Evolutionary conservation across 2,888 invertebrate genomes (phyloP), one percentile per base, ranked within the genome.

Genomic region (Protophormia terraenovae): DNA sequence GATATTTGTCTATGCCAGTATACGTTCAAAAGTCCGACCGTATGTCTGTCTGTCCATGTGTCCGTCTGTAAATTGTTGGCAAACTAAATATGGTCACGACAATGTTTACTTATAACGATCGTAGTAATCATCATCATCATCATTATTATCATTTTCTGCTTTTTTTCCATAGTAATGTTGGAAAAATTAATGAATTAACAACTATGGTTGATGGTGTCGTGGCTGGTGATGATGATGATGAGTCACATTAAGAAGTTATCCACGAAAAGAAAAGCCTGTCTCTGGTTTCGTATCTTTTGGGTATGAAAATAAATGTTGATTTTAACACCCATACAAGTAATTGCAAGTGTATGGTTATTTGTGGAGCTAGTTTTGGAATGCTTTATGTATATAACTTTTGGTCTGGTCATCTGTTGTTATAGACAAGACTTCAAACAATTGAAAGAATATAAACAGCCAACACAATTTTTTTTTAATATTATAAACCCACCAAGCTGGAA

Each of bases 301-400:
- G 19, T 35, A 45, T 8, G 55, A 76, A 67, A 67, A 72, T 82
- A 85, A 79, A 82, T 85, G 85, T 82, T 85, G 78, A 66, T 79
- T 82, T 85, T 85, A 82, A 85, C 85, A 85, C 85, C 85, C 81
- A 82, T 66, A 85, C 85, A 82, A 82, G 85, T 82, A 85, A 82
- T 85, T 82, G 85, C 69, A n/a, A 69, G 64, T 58, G 55, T 14
- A 41, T n/a, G 29, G 3, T 27, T 45, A 19, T 47, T 5, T 29
- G 64, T 66, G 53, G 55, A 69, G 67, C 41, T 64, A 69, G 45
- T 45, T 29, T 69, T 53, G 53, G 45, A n/a, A 47, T 60, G 62
- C 32, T 75, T 64, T 77, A 38, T 79, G 64, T 14, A 19, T 67
- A 53, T 22, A 62, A 32, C 29, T 69, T 45, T 55, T 85, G 81